These are phyloP conservation scores for Atractosteus spatula DNA, from an alignment of 2,113 vertebrate genomes.

Conservation along the genomic window DNA sequence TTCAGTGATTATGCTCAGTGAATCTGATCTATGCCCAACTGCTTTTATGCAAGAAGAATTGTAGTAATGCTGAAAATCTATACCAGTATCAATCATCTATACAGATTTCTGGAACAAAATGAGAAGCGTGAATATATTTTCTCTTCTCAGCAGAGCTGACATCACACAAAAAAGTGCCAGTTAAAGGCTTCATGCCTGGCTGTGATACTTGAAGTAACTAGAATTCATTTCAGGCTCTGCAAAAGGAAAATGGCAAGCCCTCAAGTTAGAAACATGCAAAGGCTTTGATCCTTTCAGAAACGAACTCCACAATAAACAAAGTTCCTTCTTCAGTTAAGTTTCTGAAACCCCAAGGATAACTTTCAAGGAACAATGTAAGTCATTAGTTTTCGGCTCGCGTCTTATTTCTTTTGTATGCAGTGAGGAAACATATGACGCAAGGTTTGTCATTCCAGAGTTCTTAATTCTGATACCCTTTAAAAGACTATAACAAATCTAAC, in stretches of 20 bases:
- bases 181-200: neutral
- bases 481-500: neutral
- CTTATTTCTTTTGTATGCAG: too few relatives aligned
- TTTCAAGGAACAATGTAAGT: neutral
- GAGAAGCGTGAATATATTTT: too few relatives aligned
- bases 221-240: conserved; percentile 1
- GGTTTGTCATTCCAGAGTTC: too few relatives aligned
- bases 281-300: neutral
- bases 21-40: too few relatives aligned
- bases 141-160: neutral
- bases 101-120: conserved; percentile 42
- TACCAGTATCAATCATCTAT: conserved; percentile 62
- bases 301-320: conserved; percentile 1
- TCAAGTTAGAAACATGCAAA: neutral
- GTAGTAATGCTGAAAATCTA: conserved; percentile 63
- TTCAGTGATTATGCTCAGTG: conserved; percentile 47
- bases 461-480: too few relatives aligned
- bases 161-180: conserved; percentile 11
- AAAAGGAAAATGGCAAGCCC: neutral
- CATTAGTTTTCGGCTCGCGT: neutral
- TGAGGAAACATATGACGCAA: too few relatives aligned
- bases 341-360: neutral
- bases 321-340: neutral
- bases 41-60: conserved; percentile 45
- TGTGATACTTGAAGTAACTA: conserved; percentile 9